Conservation (phyloP, 2,113 vertebrate species). For the Nicator chloris region DNA sequence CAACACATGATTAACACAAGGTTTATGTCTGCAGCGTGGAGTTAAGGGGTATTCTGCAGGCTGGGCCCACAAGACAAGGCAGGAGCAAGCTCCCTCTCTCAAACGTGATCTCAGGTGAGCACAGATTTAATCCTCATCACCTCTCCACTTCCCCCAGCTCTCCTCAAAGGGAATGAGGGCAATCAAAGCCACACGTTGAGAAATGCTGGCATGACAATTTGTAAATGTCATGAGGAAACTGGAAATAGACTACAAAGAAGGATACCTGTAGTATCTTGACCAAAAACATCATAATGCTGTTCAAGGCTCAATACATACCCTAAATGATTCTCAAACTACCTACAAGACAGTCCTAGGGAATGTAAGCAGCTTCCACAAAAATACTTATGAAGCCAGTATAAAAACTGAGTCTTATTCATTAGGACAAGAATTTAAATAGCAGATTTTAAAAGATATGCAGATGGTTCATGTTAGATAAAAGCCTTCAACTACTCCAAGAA, state of each 20-base stretch:
- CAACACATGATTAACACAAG: not conserved
- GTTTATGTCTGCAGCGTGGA: not conserved
- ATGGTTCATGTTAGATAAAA: not conserved
- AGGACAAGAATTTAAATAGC: not conserved
- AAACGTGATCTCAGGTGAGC: not conserved
- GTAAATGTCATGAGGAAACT: not conserved
- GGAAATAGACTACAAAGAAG: not conserved
- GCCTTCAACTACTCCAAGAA: not conserved
- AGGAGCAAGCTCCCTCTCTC: not conserved
- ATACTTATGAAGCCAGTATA: not conserved
- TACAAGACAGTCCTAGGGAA: not conserved
- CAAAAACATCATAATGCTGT: not conserved
- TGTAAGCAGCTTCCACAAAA: not conserved
- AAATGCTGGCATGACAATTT: not conserved
- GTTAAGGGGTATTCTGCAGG: not conserved
- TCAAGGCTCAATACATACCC: not conserved
- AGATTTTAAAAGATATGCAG: not conserved
- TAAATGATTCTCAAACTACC: not conserved
- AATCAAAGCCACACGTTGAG: not conserved
- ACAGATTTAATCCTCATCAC: not conserved
- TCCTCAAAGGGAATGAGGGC: not conserved
- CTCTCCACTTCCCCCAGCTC: not conserved
- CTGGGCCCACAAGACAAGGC: not conserved
- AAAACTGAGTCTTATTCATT: not conserved
- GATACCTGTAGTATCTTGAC: not conserved